A percentile compares a stretch with the other conserved stretches of the same genome.
Conservation (phyloP, 2,113 vertebrate genomes). For the Ptyas mucosa region DNA sequence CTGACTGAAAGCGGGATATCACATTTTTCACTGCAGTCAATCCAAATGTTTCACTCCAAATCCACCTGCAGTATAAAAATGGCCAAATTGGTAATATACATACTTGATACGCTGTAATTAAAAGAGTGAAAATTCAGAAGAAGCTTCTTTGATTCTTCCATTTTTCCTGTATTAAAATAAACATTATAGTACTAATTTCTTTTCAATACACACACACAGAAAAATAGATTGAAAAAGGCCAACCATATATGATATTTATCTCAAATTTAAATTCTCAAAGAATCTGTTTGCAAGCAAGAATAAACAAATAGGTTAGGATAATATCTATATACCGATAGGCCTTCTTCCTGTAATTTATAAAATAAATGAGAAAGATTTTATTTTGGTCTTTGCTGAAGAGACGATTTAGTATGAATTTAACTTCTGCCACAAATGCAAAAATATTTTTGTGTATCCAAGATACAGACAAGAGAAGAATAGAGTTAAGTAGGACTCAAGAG, state of each 20-base stretch:
- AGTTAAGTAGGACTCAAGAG: slow-evolving; percentile 1
- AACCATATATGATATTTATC: background rate
- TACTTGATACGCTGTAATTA: background rate
- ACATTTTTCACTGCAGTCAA: background rate
- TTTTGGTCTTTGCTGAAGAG: background rate
- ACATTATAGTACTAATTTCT: background rate
- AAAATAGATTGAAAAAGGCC: background rate
- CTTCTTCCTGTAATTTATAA: background rate
- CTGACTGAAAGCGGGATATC: background rate
- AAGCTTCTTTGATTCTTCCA: background rate
- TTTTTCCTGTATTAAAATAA: background rate
- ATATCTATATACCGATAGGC: background rate
- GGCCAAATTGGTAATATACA: background rate
- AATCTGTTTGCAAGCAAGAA: background rate
- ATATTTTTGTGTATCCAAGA: background rate
- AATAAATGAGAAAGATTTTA: background rate
- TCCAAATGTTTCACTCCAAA: background rate
- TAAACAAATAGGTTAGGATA: background rate
- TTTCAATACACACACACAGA: background rate
- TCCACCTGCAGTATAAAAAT: background rate
- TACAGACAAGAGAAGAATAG: background rate
- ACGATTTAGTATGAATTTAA: background rate
- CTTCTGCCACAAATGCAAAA: background rate
- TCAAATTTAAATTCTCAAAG: background rate
- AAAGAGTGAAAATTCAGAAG: background rate